Evolutionary conservation across 1,140 invertebrate genomes (phyloP).

Genomic region (Dufourea novaeangliae): DNA sequence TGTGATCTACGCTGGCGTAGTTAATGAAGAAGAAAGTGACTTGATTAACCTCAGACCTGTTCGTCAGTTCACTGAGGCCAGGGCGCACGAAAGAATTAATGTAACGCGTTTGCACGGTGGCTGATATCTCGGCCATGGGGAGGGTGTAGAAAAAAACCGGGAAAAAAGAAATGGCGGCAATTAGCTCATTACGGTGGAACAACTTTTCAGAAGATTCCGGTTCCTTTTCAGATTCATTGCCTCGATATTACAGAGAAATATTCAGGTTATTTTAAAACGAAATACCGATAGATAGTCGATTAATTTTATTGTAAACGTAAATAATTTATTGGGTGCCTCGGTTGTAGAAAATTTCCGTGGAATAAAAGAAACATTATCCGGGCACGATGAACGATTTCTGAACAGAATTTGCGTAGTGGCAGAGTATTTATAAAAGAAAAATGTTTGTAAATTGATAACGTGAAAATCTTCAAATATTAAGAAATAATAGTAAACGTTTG

Average conservation of each 20-base stretch:
- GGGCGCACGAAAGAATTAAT: not conserved
- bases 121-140: not conserved
- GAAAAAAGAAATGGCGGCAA: constrained; percentile 22
- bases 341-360: not conserved
- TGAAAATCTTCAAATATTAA: too few species aligned
- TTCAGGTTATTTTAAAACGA: not conserved
- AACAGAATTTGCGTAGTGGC: not conserved
- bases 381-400: not conserved
- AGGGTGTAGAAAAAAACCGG: not conserved
- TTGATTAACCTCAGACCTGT: not conserved
- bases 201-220: not conserved
- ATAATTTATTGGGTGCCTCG: not conserved
- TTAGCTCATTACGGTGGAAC: constrained; percentile 7
- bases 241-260: not conserved
- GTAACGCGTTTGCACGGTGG: constrained; percentile 2
- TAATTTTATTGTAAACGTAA: not conserved
- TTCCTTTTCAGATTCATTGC: not conserved
- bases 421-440: too few species aligned
- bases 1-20: not conserved
- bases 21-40: not conserved
- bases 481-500: too few species aligned
- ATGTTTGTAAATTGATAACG: too few species aligned
- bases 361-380: not conserved
- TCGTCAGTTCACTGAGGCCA: not conserved
- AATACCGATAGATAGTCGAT: not conserved